Conservation (phyloP, 2,113 vertebrate genomes). For the Camelus bactrianus region DNA sequence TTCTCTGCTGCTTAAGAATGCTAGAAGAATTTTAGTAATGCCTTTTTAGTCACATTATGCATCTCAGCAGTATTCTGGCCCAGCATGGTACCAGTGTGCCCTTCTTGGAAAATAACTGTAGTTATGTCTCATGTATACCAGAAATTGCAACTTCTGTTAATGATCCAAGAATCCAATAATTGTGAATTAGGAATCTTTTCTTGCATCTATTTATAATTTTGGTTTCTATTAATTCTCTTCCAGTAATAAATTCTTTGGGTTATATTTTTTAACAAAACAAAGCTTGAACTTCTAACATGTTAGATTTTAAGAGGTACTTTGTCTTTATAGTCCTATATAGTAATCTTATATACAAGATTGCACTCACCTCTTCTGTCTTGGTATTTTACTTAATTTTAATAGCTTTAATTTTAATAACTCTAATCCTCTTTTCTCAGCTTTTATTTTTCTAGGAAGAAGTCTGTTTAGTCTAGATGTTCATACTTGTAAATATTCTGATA, state of each 20-base stretch:
- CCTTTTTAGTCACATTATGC: background rate
- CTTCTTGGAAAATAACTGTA: conserved; percentile 41
- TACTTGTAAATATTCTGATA: background rate
- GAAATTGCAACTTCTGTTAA: conserved; percentile 22
- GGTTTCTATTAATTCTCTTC: background rate
- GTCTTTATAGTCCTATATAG: background rate
- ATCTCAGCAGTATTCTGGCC: background rate
- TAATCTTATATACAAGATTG: background rate
- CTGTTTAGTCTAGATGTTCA: conserved; percentile 21
- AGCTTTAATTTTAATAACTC: background rate
- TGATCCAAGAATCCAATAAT: background rate
- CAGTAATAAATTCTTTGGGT: background rate
- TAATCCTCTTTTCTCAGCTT: background rate
- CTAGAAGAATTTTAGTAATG: background rate
- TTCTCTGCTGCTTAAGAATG: background rate
- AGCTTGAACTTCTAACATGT: background rate
- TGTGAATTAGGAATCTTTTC: background rate
- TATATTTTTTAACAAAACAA: background rate
- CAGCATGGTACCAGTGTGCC: background rate
- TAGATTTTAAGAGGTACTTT: background rate
- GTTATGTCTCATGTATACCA: background rate
- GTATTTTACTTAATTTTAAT: background rate
- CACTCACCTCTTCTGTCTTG: background rate
- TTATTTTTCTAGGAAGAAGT: background rate
- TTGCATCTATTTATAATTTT: conserved; percentile 30